These are phyloP conservation scores for Stenolophus ochropezus DNA, from an alignment of 2,888 invertebrate genomes.

Conservation along the genomic window DNA sequence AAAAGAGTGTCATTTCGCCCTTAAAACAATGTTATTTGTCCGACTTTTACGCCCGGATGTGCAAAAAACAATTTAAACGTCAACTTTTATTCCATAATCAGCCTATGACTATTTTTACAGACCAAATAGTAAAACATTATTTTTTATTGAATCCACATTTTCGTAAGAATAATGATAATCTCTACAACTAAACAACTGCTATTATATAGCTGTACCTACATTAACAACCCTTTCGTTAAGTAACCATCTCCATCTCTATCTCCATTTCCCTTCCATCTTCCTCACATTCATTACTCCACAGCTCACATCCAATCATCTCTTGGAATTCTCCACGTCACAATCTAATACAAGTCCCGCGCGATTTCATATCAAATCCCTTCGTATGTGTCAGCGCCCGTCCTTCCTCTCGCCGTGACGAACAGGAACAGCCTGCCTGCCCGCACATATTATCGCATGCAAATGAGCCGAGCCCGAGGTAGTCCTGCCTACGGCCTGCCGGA, in stretches of 20 bases:
- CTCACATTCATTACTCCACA: background rate
- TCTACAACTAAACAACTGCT: too few species aligned
- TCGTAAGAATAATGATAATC: too few species aligned
- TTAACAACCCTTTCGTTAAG: background rate
- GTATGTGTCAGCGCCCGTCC: constrained; percentile 23
- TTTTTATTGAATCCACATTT: too few species aligned
- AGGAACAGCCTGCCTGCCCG: constrained; percentile 19
- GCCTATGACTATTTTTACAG: too few species aligned
- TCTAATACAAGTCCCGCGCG: constrained; percentile 47
- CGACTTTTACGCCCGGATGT: too few species aligned
- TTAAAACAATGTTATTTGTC: too few species aligned
- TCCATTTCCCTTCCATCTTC: background rate
- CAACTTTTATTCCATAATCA: too few species aligned
- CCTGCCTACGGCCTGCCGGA: too few species aligned
- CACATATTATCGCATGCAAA: constrained; percentile 54
- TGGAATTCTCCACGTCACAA: constrained; percentile 27
- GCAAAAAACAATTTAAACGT: too few species aligned
- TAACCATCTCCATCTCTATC: background rate
- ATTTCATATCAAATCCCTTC: constrained; percentile 43
- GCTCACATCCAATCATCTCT: constrained; percentile 14
- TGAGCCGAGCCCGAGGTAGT: constrained; percentile 12
- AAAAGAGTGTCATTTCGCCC: too few species aligned
- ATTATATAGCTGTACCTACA: background rate
- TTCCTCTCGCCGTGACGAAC: constrained; percentile 2
- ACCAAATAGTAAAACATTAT: too few species aligned